Evolutionary conservation across 2,113 vertebrate species (phyloP).

Genomic region (Eupsittula cactorum): DNA sequence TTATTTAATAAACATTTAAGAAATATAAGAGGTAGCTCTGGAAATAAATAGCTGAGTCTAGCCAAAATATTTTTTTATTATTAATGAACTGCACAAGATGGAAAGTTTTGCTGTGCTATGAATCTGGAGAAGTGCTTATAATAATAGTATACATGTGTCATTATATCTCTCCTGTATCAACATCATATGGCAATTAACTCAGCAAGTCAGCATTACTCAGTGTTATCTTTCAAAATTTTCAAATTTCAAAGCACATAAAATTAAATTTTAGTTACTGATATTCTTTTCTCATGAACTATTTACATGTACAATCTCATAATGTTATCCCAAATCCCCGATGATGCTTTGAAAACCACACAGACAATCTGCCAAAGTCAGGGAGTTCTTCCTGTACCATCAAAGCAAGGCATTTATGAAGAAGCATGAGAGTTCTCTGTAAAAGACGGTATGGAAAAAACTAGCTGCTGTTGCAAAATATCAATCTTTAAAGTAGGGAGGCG

Average conservation of each 20-base stretch:
- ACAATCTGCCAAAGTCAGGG: not conserved
- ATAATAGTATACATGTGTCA: not conserved
- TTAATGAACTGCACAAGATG: not conserved
- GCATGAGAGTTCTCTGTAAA: not conserved
- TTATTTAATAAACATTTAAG: not conserved
- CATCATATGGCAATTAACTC: not conserved
- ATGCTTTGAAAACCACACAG: not conserved
- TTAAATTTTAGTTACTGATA: not conserved
- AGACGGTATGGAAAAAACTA: not conserved
- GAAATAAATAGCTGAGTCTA: not conserved
- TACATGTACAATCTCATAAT: fast-evolving
- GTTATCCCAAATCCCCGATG: not conserved
- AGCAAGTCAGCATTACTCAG: not conserved
- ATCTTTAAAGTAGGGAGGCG: not conserved
- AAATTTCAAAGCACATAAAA: not conserved
- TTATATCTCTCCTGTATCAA: not conserved
- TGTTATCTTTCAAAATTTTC: not conserved
- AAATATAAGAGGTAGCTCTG: not conserved
- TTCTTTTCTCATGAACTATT: not conserved
- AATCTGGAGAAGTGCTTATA: not conserved
- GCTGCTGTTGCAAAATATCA: not conserved
- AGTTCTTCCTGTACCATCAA: not conserved
- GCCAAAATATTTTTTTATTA: not conserved
- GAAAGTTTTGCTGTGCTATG: not conserved
- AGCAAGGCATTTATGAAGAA: not conserved